phyloP scores from a whole-genome alignment of 1,140 invertebrate genomes.

The Drosophila navojoa region DNA sequence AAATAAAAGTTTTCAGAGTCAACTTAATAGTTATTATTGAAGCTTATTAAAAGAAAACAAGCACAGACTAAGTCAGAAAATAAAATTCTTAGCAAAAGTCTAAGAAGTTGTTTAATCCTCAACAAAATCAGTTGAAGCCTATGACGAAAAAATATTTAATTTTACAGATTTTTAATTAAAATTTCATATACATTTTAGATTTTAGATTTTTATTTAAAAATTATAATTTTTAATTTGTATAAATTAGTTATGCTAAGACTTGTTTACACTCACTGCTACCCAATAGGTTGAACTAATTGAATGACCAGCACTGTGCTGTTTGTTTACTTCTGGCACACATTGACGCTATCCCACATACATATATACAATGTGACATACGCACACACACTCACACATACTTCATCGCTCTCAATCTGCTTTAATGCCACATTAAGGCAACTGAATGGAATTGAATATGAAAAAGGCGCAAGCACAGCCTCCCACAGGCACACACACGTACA shows the following conservation, averaged over 20 bases:
- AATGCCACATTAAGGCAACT: conserved; percentile 72
- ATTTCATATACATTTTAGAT: no score
- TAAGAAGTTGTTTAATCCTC: no score
- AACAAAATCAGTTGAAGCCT: no score
- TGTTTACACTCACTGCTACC: not conserved
- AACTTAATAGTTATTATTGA: no score
- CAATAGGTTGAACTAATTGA: conserved; percentile 48
- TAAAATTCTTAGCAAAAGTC: no score
- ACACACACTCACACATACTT: conserved; percentile 17
- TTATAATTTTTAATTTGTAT: not conserved
- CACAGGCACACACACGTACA: conserved; percentile 9
- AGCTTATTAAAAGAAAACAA: no score
- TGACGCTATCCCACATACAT: not conserved
- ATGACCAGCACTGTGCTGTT: conserved; percentile 52
- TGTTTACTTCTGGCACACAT: conserved; percentile 47
- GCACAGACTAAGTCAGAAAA: no score
- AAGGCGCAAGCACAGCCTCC: conserved; percentile 19
- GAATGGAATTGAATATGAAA: conserved; percentile 75
- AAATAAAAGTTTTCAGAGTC: no score
- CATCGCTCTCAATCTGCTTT: conserved; percentile 60
- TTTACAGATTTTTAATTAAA: no score
- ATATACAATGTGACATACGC: conserved; percentile 6
- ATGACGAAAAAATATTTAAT: no score
- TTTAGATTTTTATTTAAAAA: not conserved
- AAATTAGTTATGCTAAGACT: no score